A percentile compares a stretch with the other conserved stretches of the same genome.
Conservation (phyloP, 2,113 vertebrate species). For the Perca fluviatilis region DNA sequence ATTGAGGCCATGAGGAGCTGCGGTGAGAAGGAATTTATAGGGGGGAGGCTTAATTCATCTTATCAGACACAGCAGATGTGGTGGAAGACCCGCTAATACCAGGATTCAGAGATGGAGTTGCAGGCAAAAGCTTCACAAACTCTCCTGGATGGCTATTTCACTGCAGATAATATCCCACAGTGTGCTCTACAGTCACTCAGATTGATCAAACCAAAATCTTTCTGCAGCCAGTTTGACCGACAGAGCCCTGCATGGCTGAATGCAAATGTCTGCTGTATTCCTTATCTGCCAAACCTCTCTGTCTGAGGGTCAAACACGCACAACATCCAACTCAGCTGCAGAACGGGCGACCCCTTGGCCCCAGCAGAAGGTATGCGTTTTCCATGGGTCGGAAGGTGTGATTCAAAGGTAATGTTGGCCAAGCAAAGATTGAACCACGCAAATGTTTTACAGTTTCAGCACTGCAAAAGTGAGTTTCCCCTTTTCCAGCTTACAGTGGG, state of each 20-base stretch:
- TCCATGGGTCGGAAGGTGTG: constrained; percentile 9
- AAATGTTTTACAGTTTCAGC: background rate
- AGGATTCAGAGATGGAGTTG: constrained; percentile 46
- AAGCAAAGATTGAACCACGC: constrained; percentile 9
- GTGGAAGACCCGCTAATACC: constrained; percentile 46
- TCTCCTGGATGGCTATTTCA: constrained; percentile 45
- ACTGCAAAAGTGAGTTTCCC: background rate
- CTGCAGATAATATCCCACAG: constrained; percentile 52
- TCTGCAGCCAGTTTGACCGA: constrained; percentile 11
- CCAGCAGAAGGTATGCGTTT: background rate
- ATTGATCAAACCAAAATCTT: constrained; percentile 15
- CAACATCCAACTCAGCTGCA: background rate
- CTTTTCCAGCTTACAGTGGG: background rate
- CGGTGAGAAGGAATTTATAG: constrained; percentile 38
- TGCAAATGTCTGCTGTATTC: constrained; percentile 34
- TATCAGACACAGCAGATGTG: constrained; percentile 71
- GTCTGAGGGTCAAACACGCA: constrained; percentile 9
- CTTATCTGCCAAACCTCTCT: constrained; percentile 15
- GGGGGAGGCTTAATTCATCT: constrained; percentile 54
- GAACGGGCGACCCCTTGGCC: background rate
- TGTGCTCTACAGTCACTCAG: constrained; percentile 15
- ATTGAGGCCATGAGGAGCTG: constrained; percentile 61
- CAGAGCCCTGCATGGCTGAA: constrained; percentile 14
- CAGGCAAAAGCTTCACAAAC: constrained; percentile 45
- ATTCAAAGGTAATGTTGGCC: background rate